These are phyloP conservation scores for Ips nitidus DNA, from an alignment of 1,140 invertebrate species.

Conservation along the genomic window DNA sequence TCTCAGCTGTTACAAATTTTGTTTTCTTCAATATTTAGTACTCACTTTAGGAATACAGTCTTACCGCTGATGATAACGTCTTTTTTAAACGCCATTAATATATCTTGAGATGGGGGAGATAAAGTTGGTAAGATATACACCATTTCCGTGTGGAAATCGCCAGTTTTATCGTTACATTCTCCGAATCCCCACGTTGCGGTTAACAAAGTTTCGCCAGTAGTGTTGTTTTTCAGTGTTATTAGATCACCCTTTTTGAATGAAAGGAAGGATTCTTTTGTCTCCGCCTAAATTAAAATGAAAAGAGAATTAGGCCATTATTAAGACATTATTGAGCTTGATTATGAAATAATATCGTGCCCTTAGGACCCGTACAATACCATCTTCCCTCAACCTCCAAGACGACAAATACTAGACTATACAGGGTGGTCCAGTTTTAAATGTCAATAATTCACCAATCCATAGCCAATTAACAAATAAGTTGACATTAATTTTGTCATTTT, in stretches of 20 bases:
- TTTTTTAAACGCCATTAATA: constrained; percentile 62
- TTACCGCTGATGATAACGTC: constrained; percentile 54
- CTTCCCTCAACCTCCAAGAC: too few species aligned
- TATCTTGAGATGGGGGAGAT: constrained; percentile 66
- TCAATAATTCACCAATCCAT: too few species aligned
- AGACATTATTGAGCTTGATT: background rate
- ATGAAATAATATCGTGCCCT: too few species aligned
- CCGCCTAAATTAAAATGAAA: constrained; percentile 4
- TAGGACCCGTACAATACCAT: too few species aligned
- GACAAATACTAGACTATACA: too few species aligned
- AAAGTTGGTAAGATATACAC: constrained; percentile 87
- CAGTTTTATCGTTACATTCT: constrained; percentile 66
- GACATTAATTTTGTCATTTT: too few species aligned
- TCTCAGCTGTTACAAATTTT: constrained; percentile 24
- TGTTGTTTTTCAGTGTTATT: constrained; percentile 75
- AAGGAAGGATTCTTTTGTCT: constrained; percentile 44
- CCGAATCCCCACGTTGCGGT: constrained; percentile 76
- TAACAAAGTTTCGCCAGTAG: constrained; percentile 73
- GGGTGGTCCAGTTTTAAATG: too few species aligned
- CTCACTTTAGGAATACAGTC: constrained; percentile 8
- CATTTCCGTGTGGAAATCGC: constrained; percentile 84
- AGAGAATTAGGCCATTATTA: background rate
- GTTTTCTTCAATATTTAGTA: background rate
- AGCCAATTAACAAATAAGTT: too few species aligned
- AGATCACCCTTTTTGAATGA: constrained; percentile 79